Evolutionary conservation across 2,113 vertebrate species (phyloP).

Genomic region (Boleophthalmus pectinirostris): DNA sequence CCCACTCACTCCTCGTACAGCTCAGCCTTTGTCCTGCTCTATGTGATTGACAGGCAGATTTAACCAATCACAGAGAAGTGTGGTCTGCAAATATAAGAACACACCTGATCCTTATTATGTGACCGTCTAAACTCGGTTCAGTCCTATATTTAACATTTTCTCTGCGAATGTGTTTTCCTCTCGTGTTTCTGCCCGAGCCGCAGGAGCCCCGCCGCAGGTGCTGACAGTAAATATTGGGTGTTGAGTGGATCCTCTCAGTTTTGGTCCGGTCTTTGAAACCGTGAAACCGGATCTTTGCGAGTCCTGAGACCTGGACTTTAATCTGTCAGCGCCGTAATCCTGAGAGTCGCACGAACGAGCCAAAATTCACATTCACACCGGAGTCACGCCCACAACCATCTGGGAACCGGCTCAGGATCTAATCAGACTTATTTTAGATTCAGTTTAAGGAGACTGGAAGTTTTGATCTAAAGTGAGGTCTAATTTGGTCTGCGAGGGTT

Average conservation of each 20-base stretch:
- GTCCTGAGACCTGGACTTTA: conserved; percentile 6
- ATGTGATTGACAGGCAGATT: too few relatives aligned
- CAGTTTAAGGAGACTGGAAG: background rate
- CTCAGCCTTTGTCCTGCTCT: too few relatives aligned
- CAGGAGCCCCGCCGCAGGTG: background rate
- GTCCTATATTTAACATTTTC: background rate
- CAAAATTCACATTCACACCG: conserved; percentile 1
- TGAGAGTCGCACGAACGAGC: background rate
- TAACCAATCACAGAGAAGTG: too few relatives aligned
- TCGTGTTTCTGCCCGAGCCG: background rate
- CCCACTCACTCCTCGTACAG: too few relatives aligned
- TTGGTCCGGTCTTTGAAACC: background rate
- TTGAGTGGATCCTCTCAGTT: conserved; percentile 3
- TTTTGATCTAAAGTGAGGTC: background rate
- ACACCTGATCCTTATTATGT: too few relatives aligned
- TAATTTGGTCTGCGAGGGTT: too few relatives aligned
- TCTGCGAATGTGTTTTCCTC: background rate
- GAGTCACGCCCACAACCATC: background rate
- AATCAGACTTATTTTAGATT: background rate
- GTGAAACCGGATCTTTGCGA: conserved; percentile 2
- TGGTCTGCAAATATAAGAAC: too few relatives aligned
- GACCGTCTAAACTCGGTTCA: background rate
- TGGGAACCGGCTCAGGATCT: background rate
- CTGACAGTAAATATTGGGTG: conserved; percentile 13
- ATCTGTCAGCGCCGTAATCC: conserved; percentile 11